phyloP scores from a whole-genome alignment of 2,113 vertebrate genomes.

The Hiodon alosoides region DNA sequence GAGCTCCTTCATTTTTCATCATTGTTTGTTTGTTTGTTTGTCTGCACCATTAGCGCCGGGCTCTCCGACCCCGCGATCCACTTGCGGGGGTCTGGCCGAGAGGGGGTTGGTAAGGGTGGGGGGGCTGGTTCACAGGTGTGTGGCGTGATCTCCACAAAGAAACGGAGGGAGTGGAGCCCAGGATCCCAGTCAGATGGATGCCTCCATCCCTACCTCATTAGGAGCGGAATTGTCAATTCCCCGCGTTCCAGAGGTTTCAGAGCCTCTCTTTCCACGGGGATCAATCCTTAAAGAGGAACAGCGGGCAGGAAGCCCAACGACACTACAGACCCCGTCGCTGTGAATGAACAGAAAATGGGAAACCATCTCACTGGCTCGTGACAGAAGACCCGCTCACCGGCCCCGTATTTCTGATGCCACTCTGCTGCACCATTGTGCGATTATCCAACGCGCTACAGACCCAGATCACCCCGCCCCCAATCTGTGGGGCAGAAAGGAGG shows the following conservation, averaged over 20 bases:
- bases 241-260: not conserved
- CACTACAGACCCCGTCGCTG: no score
- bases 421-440: not conserved
- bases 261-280: not conserved
- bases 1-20: not conserved
- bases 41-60: conserved; percentile 2
- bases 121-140: no score
- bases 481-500: not conserved
- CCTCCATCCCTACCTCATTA: no score
- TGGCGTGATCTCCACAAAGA: no score
- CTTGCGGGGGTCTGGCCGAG: not conserved
- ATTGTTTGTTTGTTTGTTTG: conserved; percentile 18
- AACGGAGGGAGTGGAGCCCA: no score
- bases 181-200: no score
- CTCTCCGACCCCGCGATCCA: not conserved
- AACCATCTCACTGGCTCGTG: not conserved
- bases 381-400: conserved; percentile 2
- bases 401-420: conserved; percentile 7
- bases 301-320: not conserved
- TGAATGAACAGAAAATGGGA: not conserved
- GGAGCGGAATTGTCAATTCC: not conserved
- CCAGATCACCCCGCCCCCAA: not conserved
- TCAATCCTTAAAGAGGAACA: not conserved
- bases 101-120: not conserved
- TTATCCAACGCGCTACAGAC: not conserved